These are phyloP conservation scores for Apeltes quadracus DNA, from an alignment of 2,113 vertebrate genomes.

Conservation along the genomic window DNA sequence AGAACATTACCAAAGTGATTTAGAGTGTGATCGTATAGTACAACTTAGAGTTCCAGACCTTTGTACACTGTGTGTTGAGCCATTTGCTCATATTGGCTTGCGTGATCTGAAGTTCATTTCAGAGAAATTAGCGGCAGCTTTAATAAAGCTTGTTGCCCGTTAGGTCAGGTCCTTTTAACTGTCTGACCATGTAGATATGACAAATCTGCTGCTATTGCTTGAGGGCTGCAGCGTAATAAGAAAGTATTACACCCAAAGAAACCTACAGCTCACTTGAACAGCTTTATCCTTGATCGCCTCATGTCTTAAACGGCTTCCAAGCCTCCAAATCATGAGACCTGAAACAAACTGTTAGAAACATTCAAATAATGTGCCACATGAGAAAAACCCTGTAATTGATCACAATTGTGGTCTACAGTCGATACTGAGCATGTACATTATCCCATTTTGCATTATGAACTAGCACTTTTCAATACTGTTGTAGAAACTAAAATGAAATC, in stretches of 20 bases:
- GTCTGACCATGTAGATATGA: constrained; percentile 56
- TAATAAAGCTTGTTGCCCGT: constrained; percentile 64
- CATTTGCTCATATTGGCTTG: constrained; percentile 59
- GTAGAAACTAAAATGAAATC: not conserved
- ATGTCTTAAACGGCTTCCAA: not conserved
- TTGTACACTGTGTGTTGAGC: constrained; percentile 51
- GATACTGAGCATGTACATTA: not conserved
- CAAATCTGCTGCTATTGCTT: constrained; percentile 42
- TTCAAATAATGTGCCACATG: not conserved
- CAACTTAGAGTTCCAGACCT: constrained; percentile 59
- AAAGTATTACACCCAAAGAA: constrained; percentile 7
- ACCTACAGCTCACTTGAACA: not conserved
- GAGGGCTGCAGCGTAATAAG: constrained; percentile 25
- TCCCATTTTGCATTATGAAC: not conserved
- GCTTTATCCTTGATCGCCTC: not conserved
- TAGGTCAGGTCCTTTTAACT: constrained; percentile 61
- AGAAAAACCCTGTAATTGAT: not conserved
- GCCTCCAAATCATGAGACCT: not conserved
- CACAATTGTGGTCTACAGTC: not conserved
- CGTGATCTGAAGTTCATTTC: constrained; percentile 64
- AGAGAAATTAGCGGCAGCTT: constrained; percentile 66
- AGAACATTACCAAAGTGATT: constrained; percentile 69
- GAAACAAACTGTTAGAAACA: not conserved
- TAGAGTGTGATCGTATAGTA: constrained; percentile 52
- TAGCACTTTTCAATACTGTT: not conserved